phyloP scores from a whole-genome alignment of 2,797 vertebrate genomes.

The Tenualosa ilisha region DNA sequence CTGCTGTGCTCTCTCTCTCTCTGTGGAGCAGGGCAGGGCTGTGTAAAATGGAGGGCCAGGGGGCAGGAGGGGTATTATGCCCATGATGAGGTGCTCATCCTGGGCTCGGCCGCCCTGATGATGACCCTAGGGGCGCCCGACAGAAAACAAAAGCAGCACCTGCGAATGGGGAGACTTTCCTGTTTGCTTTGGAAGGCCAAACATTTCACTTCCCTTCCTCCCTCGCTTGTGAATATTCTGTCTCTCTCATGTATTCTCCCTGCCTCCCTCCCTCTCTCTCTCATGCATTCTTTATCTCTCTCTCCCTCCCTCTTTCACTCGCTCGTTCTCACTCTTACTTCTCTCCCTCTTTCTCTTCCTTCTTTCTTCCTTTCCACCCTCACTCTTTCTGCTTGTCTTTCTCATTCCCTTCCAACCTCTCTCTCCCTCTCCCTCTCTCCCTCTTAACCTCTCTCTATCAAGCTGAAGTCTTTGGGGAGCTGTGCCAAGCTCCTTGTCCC shows the following conservation, averaged over 20 bases:
- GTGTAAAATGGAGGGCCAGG: not conserved
- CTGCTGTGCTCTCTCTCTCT: not conserved
- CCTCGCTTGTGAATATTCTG: not conserved
- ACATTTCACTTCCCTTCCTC: conserved; percentile 62
- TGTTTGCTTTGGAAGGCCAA: conserved; percentile 73
- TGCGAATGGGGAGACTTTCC: conserved; percentile 72
- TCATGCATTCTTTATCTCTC: not conserved
- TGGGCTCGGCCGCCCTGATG: conserved; percentile 41
- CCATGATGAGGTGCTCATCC: not conserved
- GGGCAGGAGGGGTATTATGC: conserved; percentile 5
- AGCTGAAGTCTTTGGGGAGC: conserved; percentile 34
- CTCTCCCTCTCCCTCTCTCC: conserved; percentile 30
- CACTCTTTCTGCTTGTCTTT: not conserved
- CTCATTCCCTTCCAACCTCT: not conserved
- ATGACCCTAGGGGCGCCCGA: conserved; percentile 45
- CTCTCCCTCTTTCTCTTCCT: not conserved
- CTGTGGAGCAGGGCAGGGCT: not conserved
- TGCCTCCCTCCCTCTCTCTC: conserved; percentile 28
- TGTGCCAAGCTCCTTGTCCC: conserved; percentile 49
- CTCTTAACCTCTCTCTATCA: conserved; percentile 36
- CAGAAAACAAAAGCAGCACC: conserved; percentile 69
- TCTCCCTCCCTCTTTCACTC: not conserved
- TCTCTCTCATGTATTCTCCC: not conserved
- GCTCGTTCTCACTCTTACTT: not conserved
- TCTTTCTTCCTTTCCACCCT: not conserved